Conservation (phyloP, 2,113 vertebrate genomes). For the Cochlearius cochlearius region DNA sequence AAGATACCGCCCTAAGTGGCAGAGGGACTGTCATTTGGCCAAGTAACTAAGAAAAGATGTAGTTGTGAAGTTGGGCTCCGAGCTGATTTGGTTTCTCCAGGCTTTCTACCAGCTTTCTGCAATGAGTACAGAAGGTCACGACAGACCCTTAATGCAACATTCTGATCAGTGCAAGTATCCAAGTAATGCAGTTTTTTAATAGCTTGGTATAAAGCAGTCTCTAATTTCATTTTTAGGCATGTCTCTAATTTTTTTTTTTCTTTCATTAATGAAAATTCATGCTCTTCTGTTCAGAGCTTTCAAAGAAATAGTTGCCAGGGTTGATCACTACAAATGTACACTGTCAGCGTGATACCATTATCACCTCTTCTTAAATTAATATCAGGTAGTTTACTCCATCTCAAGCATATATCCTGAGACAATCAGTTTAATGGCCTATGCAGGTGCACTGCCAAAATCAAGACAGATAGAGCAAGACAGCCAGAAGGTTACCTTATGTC, state of each 20-base stretch:
- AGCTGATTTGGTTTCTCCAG: neutral
- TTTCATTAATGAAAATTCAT: neutral
- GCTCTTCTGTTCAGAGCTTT: neutral
- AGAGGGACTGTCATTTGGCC: neutral
- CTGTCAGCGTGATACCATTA: conserved; percentile 16
- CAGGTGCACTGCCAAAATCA: conserved; percentile 20
- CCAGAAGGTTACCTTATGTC: conserved; percentile 3
- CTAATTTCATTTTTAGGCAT: neutral
- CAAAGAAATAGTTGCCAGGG: neutral
- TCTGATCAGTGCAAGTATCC: neutral
- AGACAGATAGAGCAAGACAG: conserved; percentile 14
- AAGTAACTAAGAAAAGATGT: neutral
- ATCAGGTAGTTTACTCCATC: conserved; percentile 15
- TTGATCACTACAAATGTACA: conserved; percentile 4
- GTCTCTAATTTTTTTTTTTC: neutral
- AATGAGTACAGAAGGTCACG: neutral
- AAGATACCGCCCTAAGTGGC: neutral
- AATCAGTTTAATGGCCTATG: conserved; percentile 23
- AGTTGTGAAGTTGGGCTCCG: neutral
- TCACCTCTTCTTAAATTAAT: conserved; percentile 40
- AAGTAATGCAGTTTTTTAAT: neutral
- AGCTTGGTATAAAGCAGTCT: neutral
- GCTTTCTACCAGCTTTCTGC: neutral
- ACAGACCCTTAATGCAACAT: neutral
- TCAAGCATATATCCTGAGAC: neutral